Evolutionary conservation across 2,113 vertebrate species (phyloP), one percentile per base, ranked within the genome.

Genomic region (Epinephelus cyanopodus): DNA sequence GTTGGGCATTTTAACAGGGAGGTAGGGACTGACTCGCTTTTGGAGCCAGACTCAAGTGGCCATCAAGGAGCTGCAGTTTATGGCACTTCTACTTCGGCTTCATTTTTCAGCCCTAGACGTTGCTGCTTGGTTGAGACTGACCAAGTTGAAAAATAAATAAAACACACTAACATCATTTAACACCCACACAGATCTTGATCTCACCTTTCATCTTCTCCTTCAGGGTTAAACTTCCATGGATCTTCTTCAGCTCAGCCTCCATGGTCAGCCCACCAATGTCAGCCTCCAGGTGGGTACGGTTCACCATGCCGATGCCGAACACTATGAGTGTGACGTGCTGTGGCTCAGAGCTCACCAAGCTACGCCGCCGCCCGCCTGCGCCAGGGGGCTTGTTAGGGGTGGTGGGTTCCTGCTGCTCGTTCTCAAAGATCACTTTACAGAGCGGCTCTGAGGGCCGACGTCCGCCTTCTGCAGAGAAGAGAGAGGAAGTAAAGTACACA

Each of bases 201-300:
- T 74, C 87, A 99, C 98, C 98, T 96, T 99, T 99, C 98, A 99
- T 99, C 91, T 98, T 99, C 84, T 99, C 98, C 87, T 99, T 99
- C 25, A 99, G 94, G 1, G 98, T 99, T 90, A 99, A 99, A 79
- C 98, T 99, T 66, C 98, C 98, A 0, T 99, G 98, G 86, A 99
- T 99, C 87, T 98, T 97, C 91, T 99, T 99, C 39, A 99, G 96
- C 60, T 99, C 98, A 0, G 98, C 97, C 54, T 99, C 98, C 98
- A 99, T 99, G 2, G 98, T 99, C 19, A 99, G 94, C 0, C 98
- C 98, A 0, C 98, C 98, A 1, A 99, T 99, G 92, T 99, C 98
- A 0, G 98, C 98, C 93, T 99, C 98, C 76, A 99, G 95, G 78
- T 99, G 98, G 1, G 98, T 98, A 52, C 98, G 96, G 92, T 98